Conservation (phyloP, 2,888 invertebrate genomes). For the Mimachlamys varia region DNA sequence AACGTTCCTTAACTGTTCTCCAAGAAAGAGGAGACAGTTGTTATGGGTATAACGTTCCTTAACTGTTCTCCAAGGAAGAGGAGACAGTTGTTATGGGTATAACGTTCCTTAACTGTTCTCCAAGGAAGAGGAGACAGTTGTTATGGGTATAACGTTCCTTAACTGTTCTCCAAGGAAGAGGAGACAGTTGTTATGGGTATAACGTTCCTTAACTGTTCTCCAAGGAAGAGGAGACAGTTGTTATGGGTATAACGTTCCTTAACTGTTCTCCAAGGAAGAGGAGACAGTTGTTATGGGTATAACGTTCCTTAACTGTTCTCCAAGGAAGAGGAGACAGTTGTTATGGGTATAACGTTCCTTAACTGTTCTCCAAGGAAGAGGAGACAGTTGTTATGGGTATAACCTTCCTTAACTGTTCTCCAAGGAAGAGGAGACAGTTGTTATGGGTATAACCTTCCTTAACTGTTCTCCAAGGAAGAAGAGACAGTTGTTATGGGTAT, state of each 20-base stretch:
- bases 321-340: background rate
- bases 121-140: background rate
- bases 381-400: background rate
- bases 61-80: background rate
- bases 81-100: background rate
- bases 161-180: background rate
- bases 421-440: background rate
- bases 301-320: background rate
- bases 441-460: too few relatives aligned
- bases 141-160: too few relatives aligned
- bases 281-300: background rate
- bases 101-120: background rate
- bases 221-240: background rate
- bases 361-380: background rate
- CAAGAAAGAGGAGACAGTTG: background rate
- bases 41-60: too few relatives aligned
- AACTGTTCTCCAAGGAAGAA: background rate
- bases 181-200: background rate
- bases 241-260: too few relatives aligned
- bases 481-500: background rate
- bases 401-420: background rate
- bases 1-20: background rate
- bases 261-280: background rate
- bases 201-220: background rate
- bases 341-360: too few relatives aligned